Evolutionary conservation across 2,888 invertebrate genomes (phyloP), one percentile per base, ranked within the genome.

Genomic region (Quadriops clusia): DNA sequence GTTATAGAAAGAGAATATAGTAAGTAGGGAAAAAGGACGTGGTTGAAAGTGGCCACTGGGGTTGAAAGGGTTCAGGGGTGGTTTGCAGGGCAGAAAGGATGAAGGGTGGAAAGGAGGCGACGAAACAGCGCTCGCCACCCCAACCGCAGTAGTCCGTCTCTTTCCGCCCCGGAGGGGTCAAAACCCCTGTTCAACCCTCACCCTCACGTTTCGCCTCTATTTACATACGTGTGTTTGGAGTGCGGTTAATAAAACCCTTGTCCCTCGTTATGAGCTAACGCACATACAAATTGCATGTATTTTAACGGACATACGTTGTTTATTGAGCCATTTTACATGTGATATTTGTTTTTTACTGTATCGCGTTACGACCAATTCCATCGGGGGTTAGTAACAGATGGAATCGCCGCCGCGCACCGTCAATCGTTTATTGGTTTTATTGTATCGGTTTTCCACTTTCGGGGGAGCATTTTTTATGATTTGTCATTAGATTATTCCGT

Each of bases 301-400:
- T 49, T 47, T 46, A 45, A 40, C 44, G 45, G 43, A 45, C 42
- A 37, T 42, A 41, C 42, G 43, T 43, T 48, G 51, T 52, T 52
- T 53, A 50, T 51, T 49, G 48, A 47, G 47, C 49, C 45, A 47
- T 53, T 53, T 50, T 46, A 49, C 49, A 52, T 45, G 49, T 42
- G 45, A 50, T 52, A 49, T 52, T 53, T 45, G 48, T 45, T 53
- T 51, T 53, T 51, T 49, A 47, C 48, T 39, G 49, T 47, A 42
- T 44, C 45, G 28, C 40, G 38, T 39, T 38, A 38, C 43, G 41
- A 34, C 32, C 39, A 23, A 40, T 41, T 38, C 39, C 41, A 37
- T 35, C 17, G 38, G 28, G 11, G 12, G 39, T 33, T 36, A 31
- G 41, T 45, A 43, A 45, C 44, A 47, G 44, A 47, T 45, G 46